Evolutionary conservation across 2,888 invertebrate genomes (phyloP).

Genomic region (Ophioninae sp.): DNA sequence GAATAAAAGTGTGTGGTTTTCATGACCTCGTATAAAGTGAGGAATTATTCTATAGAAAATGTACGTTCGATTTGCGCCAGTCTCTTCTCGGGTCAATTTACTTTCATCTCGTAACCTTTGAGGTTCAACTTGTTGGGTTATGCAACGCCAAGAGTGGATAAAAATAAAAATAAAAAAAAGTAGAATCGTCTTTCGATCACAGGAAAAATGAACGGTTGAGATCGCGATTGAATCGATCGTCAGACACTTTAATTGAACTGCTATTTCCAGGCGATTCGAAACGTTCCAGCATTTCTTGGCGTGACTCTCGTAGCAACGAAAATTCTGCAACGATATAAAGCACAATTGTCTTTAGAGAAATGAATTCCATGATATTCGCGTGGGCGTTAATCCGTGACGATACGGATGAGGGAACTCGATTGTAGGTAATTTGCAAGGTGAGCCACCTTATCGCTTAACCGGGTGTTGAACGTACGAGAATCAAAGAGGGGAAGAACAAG

Average conservation of each 20-base stretch:
- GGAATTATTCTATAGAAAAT: conserved; percentile 19
- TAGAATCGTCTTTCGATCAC: neutral
- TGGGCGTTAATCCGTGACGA: conserved; percentile 50
- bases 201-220: too few species aligned
- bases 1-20: conserved; percentile 7
- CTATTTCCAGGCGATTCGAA: neutral
- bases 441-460: conserved; percentile 68
- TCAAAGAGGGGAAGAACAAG: conserved; percentile 29
- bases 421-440: conserved; percentile 67
- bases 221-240: too few species aligned
- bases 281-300: neutral
- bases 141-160: conserved; percentile 60
- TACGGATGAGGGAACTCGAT: conserved; percentile 4
- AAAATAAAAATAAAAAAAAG: neutral
- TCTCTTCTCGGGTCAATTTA: conserved; percentile 67
- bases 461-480: conserved; percentile 49
- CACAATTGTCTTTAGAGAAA: conserved; percentile 27
- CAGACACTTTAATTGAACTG: too few species aligned
- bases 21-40: conserved; percentile 9
- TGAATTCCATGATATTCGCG: conserved; percentile 39
- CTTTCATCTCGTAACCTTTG: conserved; percentile 77
- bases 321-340: conserved; percentile 17
- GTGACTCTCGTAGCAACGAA: neutral
- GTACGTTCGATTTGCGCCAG: conserved; percentile 38
- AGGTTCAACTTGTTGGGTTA: conserved; percentile 61